Conservation (phyloP, 2,797 vertebrate species). For the Parotocinclus haroldoi region DNA sequence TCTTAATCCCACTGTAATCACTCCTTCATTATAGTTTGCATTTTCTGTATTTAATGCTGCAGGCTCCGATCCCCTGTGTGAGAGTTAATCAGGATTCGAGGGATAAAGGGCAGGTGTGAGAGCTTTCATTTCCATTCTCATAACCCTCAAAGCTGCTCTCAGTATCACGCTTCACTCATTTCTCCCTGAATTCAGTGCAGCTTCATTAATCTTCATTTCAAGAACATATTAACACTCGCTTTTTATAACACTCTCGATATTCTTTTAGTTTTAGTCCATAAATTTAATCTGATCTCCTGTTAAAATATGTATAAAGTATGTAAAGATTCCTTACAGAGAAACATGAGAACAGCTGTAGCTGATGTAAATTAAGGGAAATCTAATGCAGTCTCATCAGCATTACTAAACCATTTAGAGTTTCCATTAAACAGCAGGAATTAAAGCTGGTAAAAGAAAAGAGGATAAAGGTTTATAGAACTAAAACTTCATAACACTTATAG, state of each 20-base stretch:
- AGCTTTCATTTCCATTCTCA: constrained; percentile 2
- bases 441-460: neutral
- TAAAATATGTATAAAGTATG: neutral
- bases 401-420: constrained; percentile 1
- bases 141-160: constrained; percentile 3
- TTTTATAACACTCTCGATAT: no score
- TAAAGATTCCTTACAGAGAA: constrained; percentile 14
- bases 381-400: no score
- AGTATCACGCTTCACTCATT: constrained; percentile 23
- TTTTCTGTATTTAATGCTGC: constrained; percentile 13
- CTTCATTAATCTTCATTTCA: constrained; percentile 28
- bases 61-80: constrained; percentile 17
- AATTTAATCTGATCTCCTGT: neutral
- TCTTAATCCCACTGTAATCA: constrained; percentile 1
- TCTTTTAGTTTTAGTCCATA: constrained; percentile 37
- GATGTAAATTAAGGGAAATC: neutral
- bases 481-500: neutral
- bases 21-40: constrained; percentile 5
- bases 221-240: neutral
- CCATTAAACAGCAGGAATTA: constrained; percentile 21
- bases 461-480: neutral
- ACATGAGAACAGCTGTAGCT: constrained; percentile 17
- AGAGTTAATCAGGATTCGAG: constrained; percentile 16
- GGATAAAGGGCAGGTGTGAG: constrained; percentile 23
- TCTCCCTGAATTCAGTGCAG: constrained; percentile 3